Percentiles rank a stretch among this genome's conserved stretches.
These are phyloP conservation scores for Lasioglossum baleicum DNA, from an alignment of 1,140 invertebrate genomes.

Conservation along the genomic window DNA sequence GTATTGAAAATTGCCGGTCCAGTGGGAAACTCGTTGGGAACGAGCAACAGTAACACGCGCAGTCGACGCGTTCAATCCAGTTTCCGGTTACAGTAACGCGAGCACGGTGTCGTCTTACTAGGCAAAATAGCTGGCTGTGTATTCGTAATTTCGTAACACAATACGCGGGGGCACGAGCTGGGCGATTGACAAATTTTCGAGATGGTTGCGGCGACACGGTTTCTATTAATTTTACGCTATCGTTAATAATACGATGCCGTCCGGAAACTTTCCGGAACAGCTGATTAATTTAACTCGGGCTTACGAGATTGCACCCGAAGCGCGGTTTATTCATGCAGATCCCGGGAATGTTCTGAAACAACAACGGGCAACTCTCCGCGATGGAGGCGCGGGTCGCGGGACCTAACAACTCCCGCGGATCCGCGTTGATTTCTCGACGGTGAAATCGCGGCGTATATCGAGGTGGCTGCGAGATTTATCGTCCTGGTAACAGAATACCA, in stretches of 20 bases:
- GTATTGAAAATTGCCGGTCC: neutral
- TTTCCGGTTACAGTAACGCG: conserved; percentile 20
- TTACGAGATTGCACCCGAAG: conserved; percentile 26
- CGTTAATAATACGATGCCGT: conserved; percentile 21
- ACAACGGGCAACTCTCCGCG: neutral
- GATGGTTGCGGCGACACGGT: neutral
- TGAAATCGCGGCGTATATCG: conserved; percentile 52
- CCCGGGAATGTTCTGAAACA: conserved; percentile 21
- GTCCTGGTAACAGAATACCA: conserved; percentile 56
- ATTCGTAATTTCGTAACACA: conserved; percentile 34
- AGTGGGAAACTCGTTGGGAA: neutral
- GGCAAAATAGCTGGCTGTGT: conserved; percentile 19
- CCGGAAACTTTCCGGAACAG: conserved; percentile 17
- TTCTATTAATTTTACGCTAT: conserved; percentile 24
- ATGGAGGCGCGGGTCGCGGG: neutral
- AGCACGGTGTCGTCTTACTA: conserved; percentile 27
- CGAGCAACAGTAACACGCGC: neutral
- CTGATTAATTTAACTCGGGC: conserved; percentile 42
- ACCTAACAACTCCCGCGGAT: conserved; percentile 43
- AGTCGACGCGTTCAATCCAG: conserved; percentile 16
- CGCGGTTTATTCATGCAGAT: conserved; percentile 6
- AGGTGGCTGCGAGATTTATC: conserved; percentile 64
- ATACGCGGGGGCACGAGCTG: neutral
- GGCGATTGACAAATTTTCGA: conserved; percentile 21
- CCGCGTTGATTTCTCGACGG: conserved; percentile 47